Percentiles rank a stretch among this genome's conserved stretches.
These are phyloP conservation scores for Rutilus rutilus DNA, from an alignment of 2,113 vertebrate genomes.

Conservation along the genomic window DNA sequence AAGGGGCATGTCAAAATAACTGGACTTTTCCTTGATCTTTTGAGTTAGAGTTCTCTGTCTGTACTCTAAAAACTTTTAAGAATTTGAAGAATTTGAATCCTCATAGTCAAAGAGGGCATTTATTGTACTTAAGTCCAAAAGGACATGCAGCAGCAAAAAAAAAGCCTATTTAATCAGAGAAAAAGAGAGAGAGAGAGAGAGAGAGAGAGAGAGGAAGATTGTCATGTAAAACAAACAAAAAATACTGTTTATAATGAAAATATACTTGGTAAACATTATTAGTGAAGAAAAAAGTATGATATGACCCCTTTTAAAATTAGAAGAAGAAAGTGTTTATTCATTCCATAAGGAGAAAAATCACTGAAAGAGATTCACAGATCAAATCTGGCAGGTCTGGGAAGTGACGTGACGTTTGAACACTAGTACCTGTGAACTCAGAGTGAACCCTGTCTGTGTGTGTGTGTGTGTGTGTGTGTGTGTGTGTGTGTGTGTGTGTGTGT, in stretches of 20 bases:
- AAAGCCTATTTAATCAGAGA: not conserved
- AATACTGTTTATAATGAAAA: not conserved
- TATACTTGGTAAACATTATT: not conserved
- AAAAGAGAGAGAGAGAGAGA: not conserved
- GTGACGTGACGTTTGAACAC: not conserved
- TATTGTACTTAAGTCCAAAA: not conserved
- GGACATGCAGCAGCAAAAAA: no score
- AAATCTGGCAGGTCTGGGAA: not conserved
- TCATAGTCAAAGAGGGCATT: not conserved
- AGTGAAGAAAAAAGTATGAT: not conserved
- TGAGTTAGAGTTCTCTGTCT: not conserved
- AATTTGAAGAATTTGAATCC: not conserved
- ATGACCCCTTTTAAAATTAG: not conserved
- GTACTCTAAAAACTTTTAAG: no score
- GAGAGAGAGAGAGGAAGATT: not conserved
- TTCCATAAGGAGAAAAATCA: not conserved
- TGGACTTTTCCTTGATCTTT: not conserved
- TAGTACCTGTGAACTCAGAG: constrained; percentile 16
- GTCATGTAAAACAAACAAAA: not conserved
- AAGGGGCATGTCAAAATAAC: not conserved
- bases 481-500: not conserved
- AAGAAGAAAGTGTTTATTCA: not conserved
- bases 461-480: not conserved
- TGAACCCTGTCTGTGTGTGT: not conserved
- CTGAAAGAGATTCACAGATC: not conserved